Percentiles rank a stretch among this genome's conserved stretches.
phyloP scores from a whole-genome alignment of 2,888 invertebrate genomes.

The Drosophila kokeensis region DNA sequence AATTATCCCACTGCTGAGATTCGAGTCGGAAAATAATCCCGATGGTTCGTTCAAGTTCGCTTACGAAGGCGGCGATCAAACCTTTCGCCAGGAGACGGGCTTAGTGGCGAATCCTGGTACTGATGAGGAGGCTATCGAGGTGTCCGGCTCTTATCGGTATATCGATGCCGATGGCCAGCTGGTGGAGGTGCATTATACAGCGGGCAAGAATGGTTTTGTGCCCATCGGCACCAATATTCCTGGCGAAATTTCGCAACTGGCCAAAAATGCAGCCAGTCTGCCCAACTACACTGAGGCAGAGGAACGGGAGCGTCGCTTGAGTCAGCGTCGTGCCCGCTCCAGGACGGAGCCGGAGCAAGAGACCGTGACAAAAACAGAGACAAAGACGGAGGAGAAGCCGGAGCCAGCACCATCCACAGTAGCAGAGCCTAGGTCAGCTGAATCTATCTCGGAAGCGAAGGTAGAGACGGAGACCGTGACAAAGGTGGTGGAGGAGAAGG shows the following conservation, averaged over 20 bases:
- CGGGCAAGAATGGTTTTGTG: constrained; percentile 84
- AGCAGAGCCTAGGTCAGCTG: neutral
- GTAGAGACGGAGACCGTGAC: neutral
- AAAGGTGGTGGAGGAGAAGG: constrained; percentile 2
- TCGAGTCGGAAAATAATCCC: constrained; percentile 67
- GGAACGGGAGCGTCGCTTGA: constrained; percentile 43
- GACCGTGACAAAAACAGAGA: neutral
- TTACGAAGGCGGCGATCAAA: constrained; percentile 82
- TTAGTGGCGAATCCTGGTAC: constrained; percentile 73
- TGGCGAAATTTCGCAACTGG: constrained; percentile 74
- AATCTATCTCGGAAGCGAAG: neutral
- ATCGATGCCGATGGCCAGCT: constrained; percentile 80
- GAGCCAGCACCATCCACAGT: neutral
- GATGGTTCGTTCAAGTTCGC: constrained; percentile 82
- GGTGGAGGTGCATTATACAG: constrained; percentile 83
- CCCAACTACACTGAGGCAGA: constrained; percentile 62
- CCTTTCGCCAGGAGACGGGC: constrained; percentile 75
- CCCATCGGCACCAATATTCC: constrained; percentile 82
- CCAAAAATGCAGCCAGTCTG: constrained; percentile 79
- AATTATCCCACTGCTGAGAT: constrained; percentile 72
- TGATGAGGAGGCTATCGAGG: constrained; percentile 80
- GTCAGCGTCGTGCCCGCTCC: constrained; percentile 62
- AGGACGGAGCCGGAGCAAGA: constrained; percentile 26
- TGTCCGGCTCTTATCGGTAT: constrained; percentile 83
- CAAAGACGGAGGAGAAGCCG: neutral